These are phyloP conservation scores for Coendou prehensilis DNA, from an alignment of 2,797 vertebrate genomes.

Conservation along the genomic window DNA sequence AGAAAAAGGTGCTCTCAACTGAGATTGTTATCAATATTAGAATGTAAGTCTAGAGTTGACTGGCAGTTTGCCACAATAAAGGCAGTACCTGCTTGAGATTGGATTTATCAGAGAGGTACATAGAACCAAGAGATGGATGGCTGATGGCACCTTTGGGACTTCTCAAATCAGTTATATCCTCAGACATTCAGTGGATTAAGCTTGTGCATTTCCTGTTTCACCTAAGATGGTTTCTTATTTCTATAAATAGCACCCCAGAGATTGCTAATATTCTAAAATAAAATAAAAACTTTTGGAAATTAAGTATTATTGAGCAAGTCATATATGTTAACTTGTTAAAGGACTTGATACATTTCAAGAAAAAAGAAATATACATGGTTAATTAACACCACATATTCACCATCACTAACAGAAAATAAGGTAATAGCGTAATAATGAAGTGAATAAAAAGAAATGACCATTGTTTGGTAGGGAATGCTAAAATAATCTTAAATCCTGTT, in stretches of 20 bases:
- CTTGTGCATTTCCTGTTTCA: background rate
- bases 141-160: background rate
- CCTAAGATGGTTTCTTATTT: background rate
- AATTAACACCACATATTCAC: constrained; percentile 22
- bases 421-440: constrained; percentile 16
- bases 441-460: constrained; percentile 45
- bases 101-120: background rate
- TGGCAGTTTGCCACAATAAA: background rate
- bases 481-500: constrained; percentile 43
- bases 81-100: background rate
- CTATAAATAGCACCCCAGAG: background rate
- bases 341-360: constrained; percentile 53
- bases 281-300: background rate
- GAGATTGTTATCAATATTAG: constrained; percentile 16
- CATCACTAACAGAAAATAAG: background rate
- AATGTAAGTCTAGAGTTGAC: background rate
- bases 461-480: background rate
- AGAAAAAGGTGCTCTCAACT: background rate
- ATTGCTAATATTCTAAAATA: constrained; percentile 21
- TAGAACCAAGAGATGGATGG: background rate
- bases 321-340: constrained; percentile 54
- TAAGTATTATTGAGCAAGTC: background rate
- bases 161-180: background rate
- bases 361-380: background rate
- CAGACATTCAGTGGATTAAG: background rate